Conservation (phyloP, 2,113 vertebrate species). For the Saguinus midas region DNA sequence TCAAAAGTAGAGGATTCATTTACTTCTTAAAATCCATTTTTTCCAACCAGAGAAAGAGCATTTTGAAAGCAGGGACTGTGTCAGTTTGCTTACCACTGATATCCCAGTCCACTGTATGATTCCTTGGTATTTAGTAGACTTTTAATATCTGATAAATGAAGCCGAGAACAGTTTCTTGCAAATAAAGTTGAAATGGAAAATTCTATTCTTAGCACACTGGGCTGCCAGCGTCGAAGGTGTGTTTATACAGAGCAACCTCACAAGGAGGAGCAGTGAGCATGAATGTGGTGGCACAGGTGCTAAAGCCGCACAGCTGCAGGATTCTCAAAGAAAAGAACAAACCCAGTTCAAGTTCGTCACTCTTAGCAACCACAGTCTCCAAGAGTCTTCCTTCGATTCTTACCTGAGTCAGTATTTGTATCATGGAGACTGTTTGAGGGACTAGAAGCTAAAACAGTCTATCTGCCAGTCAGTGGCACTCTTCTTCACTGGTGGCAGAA, state of each 20-base stretch:
- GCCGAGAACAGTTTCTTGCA: background rate
- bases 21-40: background rate
- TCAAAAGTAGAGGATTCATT: background rate
- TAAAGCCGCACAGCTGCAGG: slow-evolving; percentile 81
- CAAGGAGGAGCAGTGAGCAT: slow-evolving; percentile 85
- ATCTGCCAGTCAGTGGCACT: background rate
- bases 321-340: slow-evolving; percentile 63
- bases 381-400: background rate
- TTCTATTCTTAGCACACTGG: slow-evolving; percentile 65
- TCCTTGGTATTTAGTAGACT: slow-evolving; percentile 23
- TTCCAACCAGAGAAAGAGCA: background rate
- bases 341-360: background rate
- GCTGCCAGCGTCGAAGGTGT: slow-evolving; percentile 88
- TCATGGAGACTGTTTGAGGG: background rate
- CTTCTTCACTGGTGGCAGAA: background rate
- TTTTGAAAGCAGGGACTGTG: background rate
- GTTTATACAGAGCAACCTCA: slow-evolving; percentile 90
- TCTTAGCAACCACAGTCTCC: background rate
- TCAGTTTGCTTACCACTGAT: background rate
- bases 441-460: background rate
- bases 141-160: slow-evolving; percentile 52
- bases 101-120: background rate
- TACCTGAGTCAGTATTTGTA: background rate
- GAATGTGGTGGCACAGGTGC: slow-evolving; percentile 75
- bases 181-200: slow-evolving; percentile 52